Evolutionary conservation across 2,113 vertebrate species (phyloP).

Genomic region (Gila orcuttii): DNA sequence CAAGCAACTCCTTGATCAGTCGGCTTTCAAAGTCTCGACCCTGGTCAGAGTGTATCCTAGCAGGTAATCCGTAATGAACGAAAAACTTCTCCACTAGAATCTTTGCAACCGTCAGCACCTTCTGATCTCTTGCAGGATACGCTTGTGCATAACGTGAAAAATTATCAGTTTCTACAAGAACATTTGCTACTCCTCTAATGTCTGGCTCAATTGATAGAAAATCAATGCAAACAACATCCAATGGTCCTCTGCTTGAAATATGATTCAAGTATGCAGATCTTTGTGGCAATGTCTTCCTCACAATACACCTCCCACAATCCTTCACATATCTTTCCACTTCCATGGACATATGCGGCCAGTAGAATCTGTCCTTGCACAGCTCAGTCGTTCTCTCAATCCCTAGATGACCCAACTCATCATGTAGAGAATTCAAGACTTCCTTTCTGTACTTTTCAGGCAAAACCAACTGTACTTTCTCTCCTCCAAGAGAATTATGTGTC

Average conservation of each 20-base stretch:
- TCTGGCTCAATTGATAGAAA: conserved; percentile 1
- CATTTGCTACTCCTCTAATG: background rate
- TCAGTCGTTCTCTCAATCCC: no score
- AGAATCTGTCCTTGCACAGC: no score
- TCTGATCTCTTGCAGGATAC: background rate
- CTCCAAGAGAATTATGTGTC: no score
- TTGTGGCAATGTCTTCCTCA: background rate
- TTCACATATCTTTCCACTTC: no score
- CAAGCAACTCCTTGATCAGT: background rate
- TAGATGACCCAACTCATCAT: no score
- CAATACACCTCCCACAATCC: no score
- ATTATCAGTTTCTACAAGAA: background rate
- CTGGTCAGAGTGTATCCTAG: background rate
- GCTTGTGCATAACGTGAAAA: background rate
- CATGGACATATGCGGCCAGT: no score
- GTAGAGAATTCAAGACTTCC: no score
- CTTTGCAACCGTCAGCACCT: background rate
- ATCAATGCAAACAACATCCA: conserved; percentile 7
- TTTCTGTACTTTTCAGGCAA: no score
- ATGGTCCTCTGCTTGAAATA: background rate
- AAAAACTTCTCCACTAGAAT: background rate
- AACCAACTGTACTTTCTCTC: no score
- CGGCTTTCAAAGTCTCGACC: background rate
- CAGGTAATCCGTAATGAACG: background rate
- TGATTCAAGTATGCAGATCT: background rate